Base-by-base conservation (phyloP, 1,140 invertebrate species). In the Whitmania pigra region DNA sequence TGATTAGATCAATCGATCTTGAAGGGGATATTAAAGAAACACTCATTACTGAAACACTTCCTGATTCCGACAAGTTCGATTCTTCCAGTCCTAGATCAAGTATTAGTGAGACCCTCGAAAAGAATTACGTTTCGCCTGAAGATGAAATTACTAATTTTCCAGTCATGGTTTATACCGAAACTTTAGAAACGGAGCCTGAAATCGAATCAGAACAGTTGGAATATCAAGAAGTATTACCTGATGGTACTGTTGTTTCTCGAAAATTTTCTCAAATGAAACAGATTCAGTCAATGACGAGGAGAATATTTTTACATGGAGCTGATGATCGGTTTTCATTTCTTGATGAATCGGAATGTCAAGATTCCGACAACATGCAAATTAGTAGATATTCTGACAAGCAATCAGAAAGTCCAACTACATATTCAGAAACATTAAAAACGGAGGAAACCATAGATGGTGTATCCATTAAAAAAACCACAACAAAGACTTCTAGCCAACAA, bases 141-240 rank as follows among this genome's bases (percentile, higher is more conserved):
- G 22, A 22, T 31, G 57, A 63, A 25, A 15, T 63, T 25, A 13
- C 22, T 11, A 63, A 63, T 63, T 63, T 63, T 13, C 57, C 57
- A 11, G 57, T 63, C 25, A 53, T 40, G 40, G 67, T 73, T 54
- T 73, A 73, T 31, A 70, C 72, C 31, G 72, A 73, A n/a, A 73
- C 67, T 20, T 27, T 73, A 54, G 72, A 73, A 70, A 67, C 67
- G 15, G 74, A 73, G 20, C 72, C 73, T 36, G 53, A 67, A 36
- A 57, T 71, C 17, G 55, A 74, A 57, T 75, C 76, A 5, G 68
- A 76, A 18, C 71, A 25, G 9, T 25, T 31, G 57, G 57, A 63
- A 63, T 63, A 63, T 20, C 57, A 63, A 63, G 57, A 63, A 17
- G 11, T 63, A 13, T 31, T 63, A 31, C 57, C 57, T 25, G 57